Evolutionary conservation across 35 echinoderm and acorn worm species (phyloP), one percentile per base, ranked within the genome.

Genomic region (Lytechinus variegatus): DNA sequence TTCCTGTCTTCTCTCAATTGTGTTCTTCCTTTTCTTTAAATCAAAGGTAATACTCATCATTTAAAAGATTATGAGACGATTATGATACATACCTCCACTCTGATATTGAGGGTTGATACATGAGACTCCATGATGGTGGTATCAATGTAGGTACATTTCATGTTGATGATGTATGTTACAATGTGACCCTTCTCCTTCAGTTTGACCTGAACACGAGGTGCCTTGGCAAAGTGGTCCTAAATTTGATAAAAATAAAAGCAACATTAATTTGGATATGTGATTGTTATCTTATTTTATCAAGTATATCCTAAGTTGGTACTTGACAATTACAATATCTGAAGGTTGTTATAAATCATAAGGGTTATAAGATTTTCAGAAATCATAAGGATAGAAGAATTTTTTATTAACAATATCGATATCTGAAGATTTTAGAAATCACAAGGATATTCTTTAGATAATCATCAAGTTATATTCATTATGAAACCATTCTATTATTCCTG

Each of bases 101-200:
- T 96, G 12, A 95, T 54, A 92, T 96, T 94, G 6, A 96, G 89
- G 54, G 93, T 91, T 24, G 86, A 53, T 1, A 94, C 96, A 24
- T 79, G 95, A 10, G 89, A 94, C 87, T 99, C 97, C 29, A 99
- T 21, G 9, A 91, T 91, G 86, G 94, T 87, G 12, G 98, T 97
- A 53, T 99, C 96, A 71, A 97, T 97, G 86, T 97, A 96, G 19
- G 94, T 97, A 60, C 93, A 94, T 29, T 95, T 96, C 1, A 96
- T 86, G 28, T 94, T 97, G 89, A 97, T 94, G 28, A 97, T 97
- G 93, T 97, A 95, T n/a, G 96, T 96, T 3, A 97, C 96, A 92
- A 97, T 92, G 53, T 97, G 93, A 54, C 91, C 89, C 87, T 99
- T 99, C 87, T 99, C 96, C 54, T 97, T 71, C 0, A 97, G 52